phyloP scores from a whole-genome alignment of 1,140 invertebrate genomes.

The Halotydeus destructor region DNA sequence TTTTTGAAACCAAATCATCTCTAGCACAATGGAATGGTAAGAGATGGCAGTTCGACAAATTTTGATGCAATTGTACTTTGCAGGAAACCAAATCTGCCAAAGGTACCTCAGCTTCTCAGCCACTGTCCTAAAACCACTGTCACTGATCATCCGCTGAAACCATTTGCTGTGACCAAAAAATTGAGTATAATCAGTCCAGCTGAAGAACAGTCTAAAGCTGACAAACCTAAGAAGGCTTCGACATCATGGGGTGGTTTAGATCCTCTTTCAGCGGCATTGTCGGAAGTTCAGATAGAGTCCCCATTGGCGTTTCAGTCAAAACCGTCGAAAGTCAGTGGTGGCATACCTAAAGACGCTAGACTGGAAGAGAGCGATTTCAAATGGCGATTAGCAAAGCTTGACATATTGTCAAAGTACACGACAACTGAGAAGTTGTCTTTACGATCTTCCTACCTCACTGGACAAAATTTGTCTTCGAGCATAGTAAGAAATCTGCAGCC shows the following conservation, averaged over 20 bases:
- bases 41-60: too few relatives aligned
- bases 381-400: slow-evolving; percentile 45
- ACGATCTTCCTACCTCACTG: slow-evolving; percentile 58
- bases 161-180: slow-evolving; percentile 22
- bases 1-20: too few relatives aligned
- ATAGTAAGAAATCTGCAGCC: slow-evolving; percentile 1
- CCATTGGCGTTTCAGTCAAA: not conserved
- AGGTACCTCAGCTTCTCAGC: too few relatives aligned
- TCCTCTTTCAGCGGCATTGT: slow-evolving; percentile 17
- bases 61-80: too few relatives aligned
- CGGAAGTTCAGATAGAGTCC: not conserved
- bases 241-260: slow-evolving; percentile 18
- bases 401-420: slow-evolving; percentile 64
- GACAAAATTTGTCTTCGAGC: slow-evolving; percentile 33
- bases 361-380: slow-evolving; percentile 38
- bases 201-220: not conserved
- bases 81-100: too few relatives aligned
- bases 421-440: slow-evolving; percentile 77
- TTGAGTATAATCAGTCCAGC: not conserved
- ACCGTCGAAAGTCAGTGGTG: slow-evolving; percentile 27
- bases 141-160: slow-evolving; percentile 33
- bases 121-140: too few relatives aligned
- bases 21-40: too few relatives aligned
- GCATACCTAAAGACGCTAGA: slow-evolving; percentile 33
- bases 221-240: slow-evolving; percentile 1